These are phyloP conservation scores for Drosophila ogumai DNA, from an alignment of 1,140 invertebrate genomes.

Conservation along the genomic window DNA sequence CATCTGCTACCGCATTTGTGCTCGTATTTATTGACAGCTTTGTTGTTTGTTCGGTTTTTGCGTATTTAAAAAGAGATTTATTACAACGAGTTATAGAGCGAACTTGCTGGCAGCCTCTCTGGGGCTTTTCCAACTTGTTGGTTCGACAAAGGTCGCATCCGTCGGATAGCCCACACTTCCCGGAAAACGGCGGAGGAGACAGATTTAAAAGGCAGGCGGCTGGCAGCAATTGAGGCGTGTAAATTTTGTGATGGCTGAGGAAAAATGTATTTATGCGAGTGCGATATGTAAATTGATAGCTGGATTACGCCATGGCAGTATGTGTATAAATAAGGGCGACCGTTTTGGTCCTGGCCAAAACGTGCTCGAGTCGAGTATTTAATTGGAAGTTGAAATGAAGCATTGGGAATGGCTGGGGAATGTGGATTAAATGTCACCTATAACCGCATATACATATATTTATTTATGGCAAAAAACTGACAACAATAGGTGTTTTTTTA, in stretches of 20 bases:
- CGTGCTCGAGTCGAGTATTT: not conserved
- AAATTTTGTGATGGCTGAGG: slow-evolving; percentile 53
- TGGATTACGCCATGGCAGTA: slow-evolving; percentile 48
- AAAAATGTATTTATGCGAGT: slow-evolving; percentile 43
- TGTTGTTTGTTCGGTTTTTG: slow-evolving; percentile 71
- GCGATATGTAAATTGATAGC: slow-evolving; percentile 69
- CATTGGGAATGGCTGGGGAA: not conserved
- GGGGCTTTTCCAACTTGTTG: slow-evolving; percentile 65
- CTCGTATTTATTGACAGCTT: slow-evolving; percentile 74
- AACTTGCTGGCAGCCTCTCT: slow-evolving; percentile 27
- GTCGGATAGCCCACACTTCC: not conserved
- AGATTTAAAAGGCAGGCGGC: slow-evolving; percentile 31
- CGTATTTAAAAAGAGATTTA: slow-evolving; percentile 83
- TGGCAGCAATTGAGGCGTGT: slow-evolving; percentile 63
- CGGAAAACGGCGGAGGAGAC: not conserved
- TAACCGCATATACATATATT: not conserved
- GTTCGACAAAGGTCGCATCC: slow-evolving; percentile 47
- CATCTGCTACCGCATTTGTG: slow-evolving; percentile 55
- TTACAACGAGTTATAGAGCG: slow-evolving; percentile 64
- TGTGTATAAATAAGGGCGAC: slow-evolving; percentile 53
- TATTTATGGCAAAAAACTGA: not conserved
- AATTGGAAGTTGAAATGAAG: slow-evolving; percentile 4
- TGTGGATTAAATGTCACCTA: not conserved
- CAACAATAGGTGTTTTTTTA: not conserved
- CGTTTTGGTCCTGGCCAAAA: not conserved